Conservation (phyloP, 2,888 invertebrate species). For the Sarcophaga carnaria region DNA sequence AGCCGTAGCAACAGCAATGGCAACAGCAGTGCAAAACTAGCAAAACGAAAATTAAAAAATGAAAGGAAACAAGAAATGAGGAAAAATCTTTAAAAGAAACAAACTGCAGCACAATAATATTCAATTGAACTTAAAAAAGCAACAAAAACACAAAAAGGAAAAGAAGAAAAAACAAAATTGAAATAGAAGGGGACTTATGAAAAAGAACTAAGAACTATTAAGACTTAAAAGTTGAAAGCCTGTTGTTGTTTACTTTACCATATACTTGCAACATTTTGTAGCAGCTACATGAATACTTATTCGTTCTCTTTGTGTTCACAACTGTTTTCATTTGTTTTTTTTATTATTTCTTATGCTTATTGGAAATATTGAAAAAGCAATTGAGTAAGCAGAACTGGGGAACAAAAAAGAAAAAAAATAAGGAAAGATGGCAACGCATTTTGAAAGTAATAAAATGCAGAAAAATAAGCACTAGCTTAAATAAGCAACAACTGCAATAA, state of each 20-base stretch:
- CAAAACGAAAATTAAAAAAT: background rate
- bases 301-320: background rate
- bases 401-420: background rate
- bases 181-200: background rate
- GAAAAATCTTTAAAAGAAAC: conserved; percentile 9
- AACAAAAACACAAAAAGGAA: no score
- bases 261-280: conserved; percentile 30
- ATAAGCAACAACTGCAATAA: background rate
- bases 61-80: conserved; percentile 12
- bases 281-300: conserved; percentile 53
- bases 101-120: conserved; percentile 11
- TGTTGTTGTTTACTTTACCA: conserved; percentile 42
- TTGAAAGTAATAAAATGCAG: no score
- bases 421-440: background rate
- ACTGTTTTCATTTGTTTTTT: background rate
- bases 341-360: background rate
- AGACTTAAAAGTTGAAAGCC: conserved; percentile 25
- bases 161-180: background rate
- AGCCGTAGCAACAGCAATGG: conserved; percentile 17
- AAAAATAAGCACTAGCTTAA: background rate
- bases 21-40: background rate
- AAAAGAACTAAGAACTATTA: background rate
- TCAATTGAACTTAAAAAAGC: background rate
- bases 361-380: background rate
- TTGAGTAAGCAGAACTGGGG: background rate